Evolutionary conservation across 1,140 invertebrate genomes (phyloP), one percentile per base, ranked within the genome.

Genomic region (Halesus radiatus): DNA sequence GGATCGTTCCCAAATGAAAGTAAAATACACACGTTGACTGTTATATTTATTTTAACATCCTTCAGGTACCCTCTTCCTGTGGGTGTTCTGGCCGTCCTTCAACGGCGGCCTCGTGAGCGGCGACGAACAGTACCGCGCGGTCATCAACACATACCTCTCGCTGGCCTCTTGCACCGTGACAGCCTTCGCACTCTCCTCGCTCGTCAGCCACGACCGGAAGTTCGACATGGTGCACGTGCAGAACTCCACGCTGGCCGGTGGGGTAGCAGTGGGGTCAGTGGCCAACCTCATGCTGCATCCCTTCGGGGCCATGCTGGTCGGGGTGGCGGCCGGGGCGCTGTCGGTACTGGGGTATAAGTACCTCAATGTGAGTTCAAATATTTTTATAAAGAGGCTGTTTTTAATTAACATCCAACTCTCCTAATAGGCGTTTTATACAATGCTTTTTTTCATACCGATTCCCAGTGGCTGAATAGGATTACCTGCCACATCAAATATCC

Each of bases 31-130:
- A n/a, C n/a, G n/a, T n/a, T n/a, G n/a, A n/a, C n/a, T 29, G 26
- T 29, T 29, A 29, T 29, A 3, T 29, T 29, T 2, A 29, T 29
- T 29, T 3, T 3, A 29, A 29, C 2, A 29, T 29, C 26, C 26
- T 3, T 3, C 85, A 97, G 96, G 96, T 79, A 97, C 97, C 1
- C 88, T 98, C 16, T 98, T 99, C 87, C 91, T 99, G 15, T 99
- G 97, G 97, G 89, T 98, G 68, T 99, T 96, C 87, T 99, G 97
- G 97, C 98, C 98, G 1, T 97, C 96, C 80, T 99, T 99, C 88
- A 99, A 99, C 88, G 95, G 95, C 1, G 96, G 93, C 0, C 89
- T 95, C 26, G 90, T 95, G 7, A 90, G 92, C 0, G 93, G 94
- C 3, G 93, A 94, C 64, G 94, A 94, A 84, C 94, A 95, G 84